Conservation (phyloP, 2,888 invertebrate species). For the Dryocosmus kuriphilus region DNA sequence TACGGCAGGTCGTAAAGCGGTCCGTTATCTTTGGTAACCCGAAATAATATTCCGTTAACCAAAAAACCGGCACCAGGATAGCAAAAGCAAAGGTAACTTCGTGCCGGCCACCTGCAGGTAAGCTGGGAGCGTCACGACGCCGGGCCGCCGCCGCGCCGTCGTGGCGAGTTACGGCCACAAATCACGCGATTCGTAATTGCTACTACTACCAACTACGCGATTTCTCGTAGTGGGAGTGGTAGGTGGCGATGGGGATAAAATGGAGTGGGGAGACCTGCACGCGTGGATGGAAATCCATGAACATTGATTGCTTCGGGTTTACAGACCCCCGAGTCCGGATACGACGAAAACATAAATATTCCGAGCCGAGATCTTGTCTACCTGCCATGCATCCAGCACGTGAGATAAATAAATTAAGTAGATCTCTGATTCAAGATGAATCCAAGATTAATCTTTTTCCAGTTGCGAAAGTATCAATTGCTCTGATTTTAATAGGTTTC, state of each 20-base stretch:
- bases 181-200: conserved; percentile 78
- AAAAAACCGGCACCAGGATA: conserved; percentile 64
- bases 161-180: conserved; percentile 76
- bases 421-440: background rate
- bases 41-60: conserved; percentile 67
- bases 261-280: conserved; percentile 51
- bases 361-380: conserved; percentile 33
- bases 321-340: conserved; percentile 45
- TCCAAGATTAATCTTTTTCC: background rate
- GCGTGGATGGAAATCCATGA: conserved; percentile 71
- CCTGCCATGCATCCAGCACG: conserved; percentile 36
- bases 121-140: conserved; percentile 76
- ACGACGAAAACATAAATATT: conserved; percentile 59
- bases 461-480: background rate
- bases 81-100: conserved; percentile 67
- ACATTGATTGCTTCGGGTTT: conserved; percentile 70
- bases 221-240: conserved; percentile 63
- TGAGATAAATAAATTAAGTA: conserved; percentile 23
- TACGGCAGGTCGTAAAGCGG: conserved; percentile 15
- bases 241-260: conserved; percentile 19
- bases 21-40: conserved; percentile 48
- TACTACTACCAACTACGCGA: conserved; percentile 74
- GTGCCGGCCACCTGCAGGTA: conserved; percentile 74
- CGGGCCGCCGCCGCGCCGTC: conserved; percentile 71
- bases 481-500: background rate